Percentiles rank a stretch among this genome's conserved stretches.
Conservation (phyloP, 1,140 invertebrate species). For the Plodia interpunctella region DNA sequence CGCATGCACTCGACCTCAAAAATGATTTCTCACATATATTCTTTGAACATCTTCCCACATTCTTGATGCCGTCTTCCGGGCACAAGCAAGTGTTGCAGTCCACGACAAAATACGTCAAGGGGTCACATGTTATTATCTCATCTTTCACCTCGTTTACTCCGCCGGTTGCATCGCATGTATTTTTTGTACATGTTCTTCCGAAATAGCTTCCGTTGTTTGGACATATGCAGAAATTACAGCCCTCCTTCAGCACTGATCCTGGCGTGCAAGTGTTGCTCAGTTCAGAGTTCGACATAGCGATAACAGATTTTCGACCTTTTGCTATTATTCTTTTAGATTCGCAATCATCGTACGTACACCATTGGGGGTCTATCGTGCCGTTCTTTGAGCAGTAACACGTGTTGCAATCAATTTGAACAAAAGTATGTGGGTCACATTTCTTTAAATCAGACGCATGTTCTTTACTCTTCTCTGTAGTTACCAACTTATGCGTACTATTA, state of each 20-base stretch:
- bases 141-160: constrained; percentile 15
- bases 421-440: constrained; percentile 49
- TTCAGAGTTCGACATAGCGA: constrained; percentile 10
- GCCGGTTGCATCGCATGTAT: constrained; percentile 34
- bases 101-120: constrained; percentile 56
- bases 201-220: constrained; percentile 41
- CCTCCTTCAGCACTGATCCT: constrained; percentile 47
- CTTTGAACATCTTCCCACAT: constrained; percentile 57
- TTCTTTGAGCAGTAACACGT: constrained; percentile 57
- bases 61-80: constrained; percentile 52
- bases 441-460: constrained; percentile 28
- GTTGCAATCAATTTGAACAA: constrained; percentile 60
- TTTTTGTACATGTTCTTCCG: constrained; percentile 55
- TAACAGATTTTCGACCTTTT: constrained; percentile 33
- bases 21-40: constrained; percentile 52
- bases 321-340: constrained; percentile 40
- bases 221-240: constrained; percentile 66
- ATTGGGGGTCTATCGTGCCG: constrained; percentile 58
- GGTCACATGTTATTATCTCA: constrained; percentile 50
- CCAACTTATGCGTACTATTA: constrained; percentile 12
- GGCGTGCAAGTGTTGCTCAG: constrained; percentile 37
- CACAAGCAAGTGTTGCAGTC: constrained; percentile 67
- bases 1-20: constrained; percentile 48
- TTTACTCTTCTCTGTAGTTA: constrained; percentile 17
- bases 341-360: constrained; percentile 67